Conservation (phyloP, 2,888 invertebrate species). For the Lasius fuliginosus region DNA sequence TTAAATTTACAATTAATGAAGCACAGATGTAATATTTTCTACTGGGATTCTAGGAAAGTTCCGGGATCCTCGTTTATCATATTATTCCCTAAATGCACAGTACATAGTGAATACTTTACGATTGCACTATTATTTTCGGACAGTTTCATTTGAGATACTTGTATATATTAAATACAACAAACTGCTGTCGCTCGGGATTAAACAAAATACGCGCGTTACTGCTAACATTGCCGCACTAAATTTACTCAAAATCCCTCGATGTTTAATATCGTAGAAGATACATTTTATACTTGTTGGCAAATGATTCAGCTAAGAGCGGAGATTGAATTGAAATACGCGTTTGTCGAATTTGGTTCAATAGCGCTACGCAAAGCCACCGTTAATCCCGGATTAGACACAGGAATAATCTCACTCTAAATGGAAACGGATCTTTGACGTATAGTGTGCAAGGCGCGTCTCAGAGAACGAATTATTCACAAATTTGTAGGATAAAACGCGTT, state of each 20-base stretch:
- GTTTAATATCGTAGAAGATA: conserved; percentile 17
- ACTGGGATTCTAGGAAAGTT: neutral
- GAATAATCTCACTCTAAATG: conserved; percentile 23
- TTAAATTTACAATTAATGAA: conserved; percentile 20
- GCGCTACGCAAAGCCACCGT: neutral
- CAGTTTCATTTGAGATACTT: conserved; percentile 1
- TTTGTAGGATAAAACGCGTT: conserved; percentile 26
- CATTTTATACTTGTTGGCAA: conserved; percentile 19
- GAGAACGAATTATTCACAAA: conserved; percentile 30
- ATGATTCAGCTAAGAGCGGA: conserved; percentile 1
- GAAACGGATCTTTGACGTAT: neutral
- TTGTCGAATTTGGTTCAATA: conserved; percentile 10
- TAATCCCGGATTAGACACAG: conserved; percentile 22
- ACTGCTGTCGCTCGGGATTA: neutral
- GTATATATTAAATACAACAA: neutral
- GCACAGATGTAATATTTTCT: conserved; percentile 18
- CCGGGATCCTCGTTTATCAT: neutral
- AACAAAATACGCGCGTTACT: neutral
- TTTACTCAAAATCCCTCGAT: conserved; percentile 36
- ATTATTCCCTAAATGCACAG: conserved; percentile 7
- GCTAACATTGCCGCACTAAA: neutral
- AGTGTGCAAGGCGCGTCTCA: neutral
- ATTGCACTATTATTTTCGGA: conserved; percentile 14
- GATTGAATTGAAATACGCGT: conserved; percentile 25
- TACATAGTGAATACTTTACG: neutral